Base-by-base conservation (phyloP, 2,888 invertebrate species). In the Ischnura elegans region DNA sequence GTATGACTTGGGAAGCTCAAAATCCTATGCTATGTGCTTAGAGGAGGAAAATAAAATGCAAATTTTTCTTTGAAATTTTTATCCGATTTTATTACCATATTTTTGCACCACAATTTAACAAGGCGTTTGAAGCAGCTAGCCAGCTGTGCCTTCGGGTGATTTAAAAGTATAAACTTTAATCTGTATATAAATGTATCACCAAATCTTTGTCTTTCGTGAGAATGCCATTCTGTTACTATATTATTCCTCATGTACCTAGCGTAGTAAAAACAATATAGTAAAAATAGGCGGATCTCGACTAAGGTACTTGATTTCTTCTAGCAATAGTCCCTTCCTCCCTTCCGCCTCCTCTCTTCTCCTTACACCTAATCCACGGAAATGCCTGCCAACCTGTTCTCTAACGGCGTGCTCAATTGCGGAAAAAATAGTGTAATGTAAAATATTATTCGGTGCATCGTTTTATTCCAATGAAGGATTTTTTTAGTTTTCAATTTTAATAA, bases 91-190 rank as follows among this genome's bases (percentile, higher is more conserved):
- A 10, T 8, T 51, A 51, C 8, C 16, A 10, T 51, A 51, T 51
- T 5, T 47, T 13, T 47, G 47, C 19, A n/a, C 61, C 61, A 25
- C n/a, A 61, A 61, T 61, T 61, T 61, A n/a, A 8, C 61, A 51
- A 87, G 87, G n/a, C 87, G 87, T 42, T 16, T 43, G 16, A 25
- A 25, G 21, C 55, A 16, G 87, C 1, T 55, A 55, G 42, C 87
- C 87, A 87, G 87, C 87, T 87, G 87, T 55, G 87, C 51, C 47
- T n/a, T 29, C 87, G 21, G 36, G 19, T 2, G 25, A 47, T n/a
- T n/a, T n/a, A 61, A 61, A 51, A 51, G 19, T 19, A 51, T 51
- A 51, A 51, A 51, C 51, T 13, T 51, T 51, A n/a, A 6, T 61
- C 25, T 2, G n/a, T 8, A 61, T n/a, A 61, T 61, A 61, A 61